These are phyloP conservation scores for Meles meles DNA, from an alignment of 2,113 vertebrate genomes.

Conservation along the genomic window DNA sequence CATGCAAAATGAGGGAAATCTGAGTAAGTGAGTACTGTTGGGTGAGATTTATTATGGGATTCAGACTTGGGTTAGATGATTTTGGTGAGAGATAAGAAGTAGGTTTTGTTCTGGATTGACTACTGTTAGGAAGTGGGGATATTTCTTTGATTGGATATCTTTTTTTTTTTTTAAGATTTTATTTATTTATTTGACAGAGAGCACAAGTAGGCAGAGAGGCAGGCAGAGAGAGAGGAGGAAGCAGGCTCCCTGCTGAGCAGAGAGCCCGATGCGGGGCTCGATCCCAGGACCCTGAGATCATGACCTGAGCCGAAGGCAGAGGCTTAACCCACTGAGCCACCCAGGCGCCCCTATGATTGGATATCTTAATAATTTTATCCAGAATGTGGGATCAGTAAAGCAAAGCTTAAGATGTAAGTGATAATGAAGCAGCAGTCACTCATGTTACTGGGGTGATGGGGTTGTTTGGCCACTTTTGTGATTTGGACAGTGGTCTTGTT, in stretches of 20 bases:
- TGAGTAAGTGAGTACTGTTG: not conserved
- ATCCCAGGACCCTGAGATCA: too few relatives aligned
- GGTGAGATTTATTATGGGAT: not conserved
- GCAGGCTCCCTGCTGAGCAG: too few relatives aligned
- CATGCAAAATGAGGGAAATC: not conserved
- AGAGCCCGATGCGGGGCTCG: too few relatives aligned
- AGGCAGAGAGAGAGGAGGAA: too few relatives aligned
- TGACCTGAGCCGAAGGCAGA: too few relatives aligned
- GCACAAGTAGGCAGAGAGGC: too few relatives aligned
- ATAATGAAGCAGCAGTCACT: not conserved
- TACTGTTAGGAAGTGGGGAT: not conserved
- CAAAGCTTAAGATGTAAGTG: not conserved
- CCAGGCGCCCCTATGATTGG: too few relatives aligned
- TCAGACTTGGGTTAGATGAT: not conserved
- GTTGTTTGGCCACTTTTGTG: not conserved
- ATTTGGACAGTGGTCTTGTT: not conserved
- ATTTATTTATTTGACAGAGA: too few relatives aligned
- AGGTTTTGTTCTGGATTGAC: not conserved
- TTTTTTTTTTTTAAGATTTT: too few relatives aligned
- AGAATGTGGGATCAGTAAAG: not conserved
- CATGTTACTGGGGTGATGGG: not conserved
- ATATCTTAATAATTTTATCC: not conserved
- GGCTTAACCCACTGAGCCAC: too few relatives aligned
- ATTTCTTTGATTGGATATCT: not conserved
- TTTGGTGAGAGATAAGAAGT: not conserved